Evolutionary conservation across 2,113 vertebrate genomes (phyloP).

Genomic region (Grammomys surdaster): DNA sequence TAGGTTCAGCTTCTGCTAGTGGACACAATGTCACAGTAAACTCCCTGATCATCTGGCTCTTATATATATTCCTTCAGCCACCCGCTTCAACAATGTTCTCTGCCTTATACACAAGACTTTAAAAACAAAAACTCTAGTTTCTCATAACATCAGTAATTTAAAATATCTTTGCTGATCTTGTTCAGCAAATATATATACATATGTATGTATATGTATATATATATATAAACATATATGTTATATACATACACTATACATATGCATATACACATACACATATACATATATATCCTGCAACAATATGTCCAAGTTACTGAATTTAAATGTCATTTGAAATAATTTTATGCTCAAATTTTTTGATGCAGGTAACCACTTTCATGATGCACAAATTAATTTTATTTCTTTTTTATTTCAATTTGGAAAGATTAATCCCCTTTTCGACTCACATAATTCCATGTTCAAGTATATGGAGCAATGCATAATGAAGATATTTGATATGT

Average conservation of each 20-base stretch:
- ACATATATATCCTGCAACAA: background rate
- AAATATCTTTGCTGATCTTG: background rate
- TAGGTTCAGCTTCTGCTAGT: background rate
- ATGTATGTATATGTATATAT: background rate
- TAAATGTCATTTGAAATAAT: conserved; percentile 44
- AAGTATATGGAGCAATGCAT: background rate
- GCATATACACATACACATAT: no score
- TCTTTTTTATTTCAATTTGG: background rate
- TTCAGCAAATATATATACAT: background rate
- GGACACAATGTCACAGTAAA: background rate
- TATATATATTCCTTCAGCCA: fast-evolving
- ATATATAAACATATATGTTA: no score
- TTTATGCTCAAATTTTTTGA: background rate
- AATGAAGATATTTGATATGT: background rate
- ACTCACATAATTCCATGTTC: background rate
- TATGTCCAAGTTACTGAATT: background rate
- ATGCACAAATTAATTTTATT: background rate
- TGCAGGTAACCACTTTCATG: background rate
- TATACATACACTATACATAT: no score
- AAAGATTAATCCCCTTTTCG: background rate
- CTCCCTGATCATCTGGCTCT: background rate
- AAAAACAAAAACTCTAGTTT: background rate
- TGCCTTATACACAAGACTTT: background rate
- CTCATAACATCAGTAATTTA: conserved; percentile 48
- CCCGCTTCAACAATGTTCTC: background rate